These are phyloP conservation scores for Petrolisthes cinctipes DNA, from an alignment of 2,888 invertebrate genomes.

Conservation along the genomic window DNA sequence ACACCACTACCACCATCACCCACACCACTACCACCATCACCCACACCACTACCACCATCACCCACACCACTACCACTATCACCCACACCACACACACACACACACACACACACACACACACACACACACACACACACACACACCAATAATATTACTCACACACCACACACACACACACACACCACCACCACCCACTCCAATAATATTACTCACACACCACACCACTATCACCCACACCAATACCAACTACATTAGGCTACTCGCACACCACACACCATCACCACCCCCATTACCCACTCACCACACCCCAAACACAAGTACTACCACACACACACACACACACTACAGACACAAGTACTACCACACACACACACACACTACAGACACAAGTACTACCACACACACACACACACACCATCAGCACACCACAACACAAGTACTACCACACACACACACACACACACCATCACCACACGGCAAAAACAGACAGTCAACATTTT, in stretches of 20 bases:
- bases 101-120: not conserved
- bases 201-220: too few species aligned
- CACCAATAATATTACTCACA: not conserved
- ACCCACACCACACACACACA: not conserved
- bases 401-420: not conserved
- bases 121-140: not conserved
- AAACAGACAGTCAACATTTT: too few species aligned
- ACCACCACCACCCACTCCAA: not conserved
- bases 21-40: not conserved
- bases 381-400: too few species aligned
- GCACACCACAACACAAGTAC: not conserved
- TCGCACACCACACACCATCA: not conserved
- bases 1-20: not conserved
- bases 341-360: not conserved
- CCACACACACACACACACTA: not conserved
- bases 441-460: too few species aligned
- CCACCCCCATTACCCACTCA: not conserved
- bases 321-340: not conserved
- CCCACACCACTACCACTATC: not conserved
- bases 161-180: not conserved
- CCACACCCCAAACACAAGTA: not conserved
- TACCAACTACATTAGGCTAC: too few species aligned
- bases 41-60: not conserved
- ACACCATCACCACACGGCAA: too few species aligned
- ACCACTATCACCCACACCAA: too few species aligned